These are phyloP conservation scores for Zaprionus gabonicus DNA, from an alignment of 1,140 invertebrate species.

Conservation along the genomic window DNA sequence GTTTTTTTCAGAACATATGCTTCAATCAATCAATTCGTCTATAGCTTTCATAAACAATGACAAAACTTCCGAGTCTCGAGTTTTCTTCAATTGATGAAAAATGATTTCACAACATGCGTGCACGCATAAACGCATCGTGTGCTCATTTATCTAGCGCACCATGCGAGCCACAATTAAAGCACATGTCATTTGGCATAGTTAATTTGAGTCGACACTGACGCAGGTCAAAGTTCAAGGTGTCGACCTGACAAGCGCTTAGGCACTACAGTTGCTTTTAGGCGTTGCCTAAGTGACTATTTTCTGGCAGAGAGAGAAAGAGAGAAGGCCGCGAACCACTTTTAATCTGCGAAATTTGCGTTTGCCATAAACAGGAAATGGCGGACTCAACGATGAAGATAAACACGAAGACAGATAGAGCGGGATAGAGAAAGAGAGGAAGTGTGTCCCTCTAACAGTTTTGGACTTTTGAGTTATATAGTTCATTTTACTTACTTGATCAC, in stretches of 20 bases:
- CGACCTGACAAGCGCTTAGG: slow-evolving; percentile 6
- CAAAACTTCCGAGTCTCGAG: too few relatives aligned
- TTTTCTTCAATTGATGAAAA: not conserved
- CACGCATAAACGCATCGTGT: slow-evolving; percentile 18
- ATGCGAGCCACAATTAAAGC: slow-evolving; percentile 58
- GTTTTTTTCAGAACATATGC: not conserved
- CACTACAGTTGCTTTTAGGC: slow-evolving; percentile 6
- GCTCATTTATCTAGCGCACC: slow-evolving; percentile 4
- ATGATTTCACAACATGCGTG: slow-evolving; percentile 9
- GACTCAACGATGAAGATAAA: slow-evolving; percentile 31
- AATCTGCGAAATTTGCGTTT: slow-evolving; percentile 47
- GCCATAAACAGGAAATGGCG: slow-evolving; percentile 52
- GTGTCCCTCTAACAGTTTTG: not conserved
- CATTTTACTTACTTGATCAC: slow-evolving; percentile 94
- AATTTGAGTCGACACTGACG: slow-evolving; percentile 59
- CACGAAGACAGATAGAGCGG: not conserved
- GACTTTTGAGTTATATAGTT: slow-evolving; percentile 21
- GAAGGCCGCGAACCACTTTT: slow-evolving; percentile 13
- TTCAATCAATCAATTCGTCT: not conserved
- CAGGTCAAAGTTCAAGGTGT: slow-evolving; percentile 71
- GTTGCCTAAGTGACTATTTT: not conserved
- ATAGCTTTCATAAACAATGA: not conserved
- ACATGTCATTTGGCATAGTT: slow-evolving; percentile 67
- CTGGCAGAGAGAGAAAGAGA: not conserved
- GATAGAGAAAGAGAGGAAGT: not conserved